A percentile compares a stretch with the other conserved stretches of the same genome.
phyloP scores from a whole-genome alignment of 2,113 vertebrate species.

The Bettongia penicillata region DNA sequence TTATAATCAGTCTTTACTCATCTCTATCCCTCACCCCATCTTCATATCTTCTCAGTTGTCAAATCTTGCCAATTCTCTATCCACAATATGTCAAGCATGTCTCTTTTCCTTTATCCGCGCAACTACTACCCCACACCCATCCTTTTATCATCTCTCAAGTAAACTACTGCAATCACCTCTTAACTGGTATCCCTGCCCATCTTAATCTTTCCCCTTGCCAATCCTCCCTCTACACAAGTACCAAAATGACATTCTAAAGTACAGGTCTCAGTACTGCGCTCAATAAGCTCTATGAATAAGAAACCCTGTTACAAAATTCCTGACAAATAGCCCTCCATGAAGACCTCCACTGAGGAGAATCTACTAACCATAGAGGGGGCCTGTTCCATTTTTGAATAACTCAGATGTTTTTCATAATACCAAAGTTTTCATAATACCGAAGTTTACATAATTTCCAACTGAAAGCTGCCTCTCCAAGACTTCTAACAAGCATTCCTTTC shows the following conservation, averaged over 20 bases:
- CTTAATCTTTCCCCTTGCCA: not conserved
- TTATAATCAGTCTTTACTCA: not conserved
- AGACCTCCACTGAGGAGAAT: not conserved
- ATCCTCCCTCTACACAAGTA: not conserved
- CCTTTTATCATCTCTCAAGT: not conserved
- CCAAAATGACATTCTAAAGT: not conserved
- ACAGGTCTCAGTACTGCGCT: not conserved
- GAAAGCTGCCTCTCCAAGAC: not conserved
- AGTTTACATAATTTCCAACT: not conserved
- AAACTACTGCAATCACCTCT: not conserved
- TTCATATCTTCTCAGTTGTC: not conserved
- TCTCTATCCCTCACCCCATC: not conserved
- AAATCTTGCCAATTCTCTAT: not conserved
- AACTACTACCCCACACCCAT: not conserved
- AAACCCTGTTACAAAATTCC: not conserved
- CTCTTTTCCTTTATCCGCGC: not conserved
- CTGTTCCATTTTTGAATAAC: not conserved
- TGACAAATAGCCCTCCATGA: not conserved
- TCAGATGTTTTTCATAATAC: not conserved
- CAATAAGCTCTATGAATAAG: not conserved
- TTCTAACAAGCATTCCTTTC: not conserved
- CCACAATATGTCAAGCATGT: not conserved
- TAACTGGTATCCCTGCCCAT: not conserved
- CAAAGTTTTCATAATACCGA: not conserved
- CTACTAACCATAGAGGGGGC: not conserved